Percentiles rank a stretch among this genome's conserved stretches.
phyloP scores from a whole-genome alignment of 2,888 invertebrate species.

The Junonia oenone region DNA sequence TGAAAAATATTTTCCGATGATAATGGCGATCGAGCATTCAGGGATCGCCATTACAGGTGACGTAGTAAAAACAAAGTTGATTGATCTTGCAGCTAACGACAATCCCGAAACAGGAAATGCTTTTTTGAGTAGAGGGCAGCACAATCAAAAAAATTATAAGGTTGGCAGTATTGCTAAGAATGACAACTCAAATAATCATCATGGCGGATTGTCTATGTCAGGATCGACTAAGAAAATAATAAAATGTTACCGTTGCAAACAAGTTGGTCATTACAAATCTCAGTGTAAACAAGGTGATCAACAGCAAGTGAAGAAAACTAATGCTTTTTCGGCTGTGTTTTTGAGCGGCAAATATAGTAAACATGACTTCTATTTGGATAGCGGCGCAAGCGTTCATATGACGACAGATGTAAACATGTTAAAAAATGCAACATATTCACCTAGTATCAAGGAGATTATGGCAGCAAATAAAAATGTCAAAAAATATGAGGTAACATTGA shows the following conservation, averaged over 20 bases:
- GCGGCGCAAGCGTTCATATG: neutral
- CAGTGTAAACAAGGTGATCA: neutral
- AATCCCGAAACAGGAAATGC: neutral
- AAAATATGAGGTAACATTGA: neutral
- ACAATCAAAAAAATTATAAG: too few species aligned
- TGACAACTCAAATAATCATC: too few species aligned
- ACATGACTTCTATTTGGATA: neutral
- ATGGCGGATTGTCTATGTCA: neutral
- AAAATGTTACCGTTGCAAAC: slow-evolving; percentile 25
- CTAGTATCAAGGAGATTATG: neutral
- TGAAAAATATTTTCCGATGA: slow-evolving; percentile 30
- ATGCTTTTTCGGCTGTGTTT: slow-evolving; percentile 30
- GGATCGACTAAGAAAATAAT: slow-evolving; percentile 3
- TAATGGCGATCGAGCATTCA: slow-evolving; percentile 32
- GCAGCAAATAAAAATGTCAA: neutral
- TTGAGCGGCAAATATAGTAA: neutral
- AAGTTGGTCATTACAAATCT: slow-evolving; percentile 21
- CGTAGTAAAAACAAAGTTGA: neutral
- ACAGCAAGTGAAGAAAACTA: slow-evolving; percentile 5
- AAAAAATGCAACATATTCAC: neutral
- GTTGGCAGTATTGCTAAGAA: too few species aligned
- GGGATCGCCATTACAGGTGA: slow-evolving; percentile 26
- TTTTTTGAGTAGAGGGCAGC: neutral
- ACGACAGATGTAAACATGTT: neutral
- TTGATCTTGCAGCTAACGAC: neutral